These are phyloP conservation scores for Masnerella sp. DNA, from an alignment of 2,888 invertebrate genomes.

Conservation along the genomic window DNA sequence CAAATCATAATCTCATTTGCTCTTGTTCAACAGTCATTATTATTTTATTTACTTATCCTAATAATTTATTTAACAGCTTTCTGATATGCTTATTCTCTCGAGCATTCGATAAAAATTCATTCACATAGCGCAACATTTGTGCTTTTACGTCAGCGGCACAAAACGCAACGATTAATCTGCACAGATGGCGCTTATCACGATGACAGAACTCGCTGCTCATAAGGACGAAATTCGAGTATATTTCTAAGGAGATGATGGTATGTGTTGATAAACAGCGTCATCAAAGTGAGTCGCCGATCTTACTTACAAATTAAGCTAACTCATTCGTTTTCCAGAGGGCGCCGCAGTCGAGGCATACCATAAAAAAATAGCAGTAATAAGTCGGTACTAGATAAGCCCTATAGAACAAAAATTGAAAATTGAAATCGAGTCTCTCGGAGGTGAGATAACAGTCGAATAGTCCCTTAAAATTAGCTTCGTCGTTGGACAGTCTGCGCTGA, in stretches of 20 bases:
- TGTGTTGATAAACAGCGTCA: no score
- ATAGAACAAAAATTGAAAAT: constrained; percentile 62
- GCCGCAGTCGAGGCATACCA: constrained; percentile 67
- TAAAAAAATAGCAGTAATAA: constrained; percentile 70
- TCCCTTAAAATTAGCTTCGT: constrained; percentile 45
- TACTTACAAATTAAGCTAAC: no score
- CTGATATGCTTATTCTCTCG: constrained; percentile 74
- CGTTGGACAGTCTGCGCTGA: constrained; percentile 49
- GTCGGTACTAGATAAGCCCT: constrained; percentile 64
- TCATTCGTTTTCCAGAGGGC: constrained; percentile 8
- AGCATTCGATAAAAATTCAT: constrained; percentile 62
- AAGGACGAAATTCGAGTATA: no score
- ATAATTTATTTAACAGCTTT: constrained; percentile 72
- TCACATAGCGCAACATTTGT: constrained; percentile 52
- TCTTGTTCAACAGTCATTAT: constrained; percentile 70
- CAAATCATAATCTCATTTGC: constrained; percentile 66
- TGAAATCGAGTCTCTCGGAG: constrained; percentile 53
- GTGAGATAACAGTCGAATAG: constrained; percentile 54
- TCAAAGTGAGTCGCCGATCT: no score
- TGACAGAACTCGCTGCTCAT: no score
- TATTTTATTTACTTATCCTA: constrained; percentile 62
- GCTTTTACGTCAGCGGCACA: constrained; percentile 42
- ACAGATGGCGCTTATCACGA: no score
- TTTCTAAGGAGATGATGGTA: no score
- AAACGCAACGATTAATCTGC: constrained; percentile 27